Conservation (phyloP, 2,113 vertebrate genomes). For the Brachyhypopomus gauderio region DNA sequence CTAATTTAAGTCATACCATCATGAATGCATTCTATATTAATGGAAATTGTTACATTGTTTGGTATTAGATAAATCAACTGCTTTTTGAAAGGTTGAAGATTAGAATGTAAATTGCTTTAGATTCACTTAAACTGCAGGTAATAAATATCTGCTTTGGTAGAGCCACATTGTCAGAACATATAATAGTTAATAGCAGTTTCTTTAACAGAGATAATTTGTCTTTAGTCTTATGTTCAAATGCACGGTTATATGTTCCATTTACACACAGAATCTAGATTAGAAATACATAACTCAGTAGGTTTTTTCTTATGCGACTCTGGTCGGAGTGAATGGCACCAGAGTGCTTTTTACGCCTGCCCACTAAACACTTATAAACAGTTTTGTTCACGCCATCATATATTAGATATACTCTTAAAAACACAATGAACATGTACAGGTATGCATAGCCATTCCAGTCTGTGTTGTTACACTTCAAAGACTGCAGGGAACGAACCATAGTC, state of each 20-base stretch:
- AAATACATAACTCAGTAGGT: background rate
- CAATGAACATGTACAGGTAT: constrained; percentile 27
- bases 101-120: constrained; percentile 10
- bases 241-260: background rate
- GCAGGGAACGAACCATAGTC: background rate
- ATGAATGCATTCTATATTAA: background rate
- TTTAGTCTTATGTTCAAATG: constrained; percentile 18
- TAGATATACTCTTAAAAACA: constrained; percentile 26
- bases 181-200: constrained; percentile 23
- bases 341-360: background rate
- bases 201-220: constrained; percentile 17
- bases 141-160: background rate
- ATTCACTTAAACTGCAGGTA: background rate
- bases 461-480: background rate
- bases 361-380: background rate
- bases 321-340: background rate
- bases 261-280: background rate
- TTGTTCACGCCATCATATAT: background rate
- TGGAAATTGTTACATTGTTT: background rate
- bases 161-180: background rate
- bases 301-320: background rate
- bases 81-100: constrained; percentile 10
- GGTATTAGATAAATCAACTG: background rate
- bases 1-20: background rate
- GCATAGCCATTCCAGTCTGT: constrained; percentile 14